These are phyloP conservation scores for Diacarnus erythraeanus DNA, from an alignment of 37 sponge, comb jelly and placozoan species.

Conservation along the genomic window DNA sequence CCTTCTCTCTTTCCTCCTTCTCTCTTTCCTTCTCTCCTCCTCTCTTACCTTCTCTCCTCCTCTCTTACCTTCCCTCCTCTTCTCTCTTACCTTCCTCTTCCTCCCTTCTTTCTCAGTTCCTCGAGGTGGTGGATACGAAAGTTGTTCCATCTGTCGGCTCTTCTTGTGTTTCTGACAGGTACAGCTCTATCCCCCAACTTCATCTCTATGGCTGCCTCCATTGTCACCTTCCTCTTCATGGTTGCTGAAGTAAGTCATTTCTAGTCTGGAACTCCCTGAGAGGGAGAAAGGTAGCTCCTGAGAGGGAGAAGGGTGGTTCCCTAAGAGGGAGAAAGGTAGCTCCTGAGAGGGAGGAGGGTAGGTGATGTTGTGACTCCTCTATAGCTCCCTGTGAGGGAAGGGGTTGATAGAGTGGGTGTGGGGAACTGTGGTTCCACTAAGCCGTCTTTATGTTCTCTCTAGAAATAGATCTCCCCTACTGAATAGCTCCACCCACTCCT, in stretches of 20 bases:
- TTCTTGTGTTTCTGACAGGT: constrained; percentile 69
- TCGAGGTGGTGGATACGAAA: constrained; percentile 71
- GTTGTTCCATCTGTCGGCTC: constrained; percentile 73
- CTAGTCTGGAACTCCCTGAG: not conserved
- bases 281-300: constrained; percentile 7
- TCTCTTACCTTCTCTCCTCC: not conserved
- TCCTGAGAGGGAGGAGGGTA: not conserved
- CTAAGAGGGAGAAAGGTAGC: not conserved
- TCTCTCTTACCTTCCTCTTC: not conserved
- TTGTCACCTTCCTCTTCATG: constrained; percentile 35
- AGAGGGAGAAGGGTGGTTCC: too few relatives aligned
- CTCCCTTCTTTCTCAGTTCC: constrained; percentile 27
- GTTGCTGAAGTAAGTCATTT: constrained; percentile 49
- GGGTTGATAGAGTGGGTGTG: constrained; percentile 1
- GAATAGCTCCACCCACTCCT: too few relatives aligned
- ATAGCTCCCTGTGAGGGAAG: not conserved
- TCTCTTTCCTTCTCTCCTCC: not conserved
- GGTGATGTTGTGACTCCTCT: too few relatives aligned
- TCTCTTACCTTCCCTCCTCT: not conserved
- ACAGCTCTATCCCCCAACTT: constrained; percentile 46
- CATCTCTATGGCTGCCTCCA: constrained; percentile 47
- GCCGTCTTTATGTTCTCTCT: too few relatives aligned
- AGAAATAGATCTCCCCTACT: too few relatives aligned
- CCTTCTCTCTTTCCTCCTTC: not conserved
- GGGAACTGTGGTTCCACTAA: constrained; percentile 17